A percentile compares a stretch with the other conserved stretches of the same genome.
Evolutionary conservation across 2,888 invertebrate genomes (phyloP).

Genomic region (Andrena praecox): DNA sequence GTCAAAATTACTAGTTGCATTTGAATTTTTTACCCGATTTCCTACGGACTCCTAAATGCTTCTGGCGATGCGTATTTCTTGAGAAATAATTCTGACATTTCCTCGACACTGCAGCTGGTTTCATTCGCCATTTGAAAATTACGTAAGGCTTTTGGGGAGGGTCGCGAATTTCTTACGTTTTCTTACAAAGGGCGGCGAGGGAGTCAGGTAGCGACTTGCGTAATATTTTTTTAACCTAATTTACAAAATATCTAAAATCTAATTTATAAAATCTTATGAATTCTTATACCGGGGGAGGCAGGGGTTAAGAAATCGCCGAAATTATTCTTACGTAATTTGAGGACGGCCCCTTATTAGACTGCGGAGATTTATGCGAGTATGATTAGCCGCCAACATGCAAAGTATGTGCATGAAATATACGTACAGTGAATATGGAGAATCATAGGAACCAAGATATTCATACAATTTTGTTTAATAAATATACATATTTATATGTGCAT

Average conservation of each 20-base stretch:
- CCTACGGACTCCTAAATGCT: not conserved
- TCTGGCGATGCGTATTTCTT: not conserved
- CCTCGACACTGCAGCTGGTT: not conserved
- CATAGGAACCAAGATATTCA: not conserved
- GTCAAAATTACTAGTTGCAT: not conserved
- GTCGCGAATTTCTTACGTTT: too few relatives aligned
- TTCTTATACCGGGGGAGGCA: too few relatives aligned
- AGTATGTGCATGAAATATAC: too few relatives aligned
- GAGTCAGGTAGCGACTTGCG: too few relatives aligned
- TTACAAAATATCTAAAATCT: too few relatives aligned
- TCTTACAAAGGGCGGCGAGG: too few relatives aligned
- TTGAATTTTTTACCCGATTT: not conserved
- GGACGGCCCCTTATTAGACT: not conserved
- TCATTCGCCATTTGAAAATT: not conserved
- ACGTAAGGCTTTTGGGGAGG: too few relatives aligned
- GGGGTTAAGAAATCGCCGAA: too few relatives aligned
- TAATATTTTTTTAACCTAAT: too few relatives aligned
- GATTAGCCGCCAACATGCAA: not conserved
- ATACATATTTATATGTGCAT: not conserved
- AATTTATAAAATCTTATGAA: too few relatives aligned
- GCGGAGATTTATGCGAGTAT: not conserved
- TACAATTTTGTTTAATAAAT: not conserved
- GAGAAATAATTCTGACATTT: not conserved
- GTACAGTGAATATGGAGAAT: not conserved
- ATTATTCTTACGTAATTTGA: too few relatives aligned